phyloP scores from a whole-genome alignment of 2,797 vertebrate genomes.

The Macroramphosus scolopax region DNA sequence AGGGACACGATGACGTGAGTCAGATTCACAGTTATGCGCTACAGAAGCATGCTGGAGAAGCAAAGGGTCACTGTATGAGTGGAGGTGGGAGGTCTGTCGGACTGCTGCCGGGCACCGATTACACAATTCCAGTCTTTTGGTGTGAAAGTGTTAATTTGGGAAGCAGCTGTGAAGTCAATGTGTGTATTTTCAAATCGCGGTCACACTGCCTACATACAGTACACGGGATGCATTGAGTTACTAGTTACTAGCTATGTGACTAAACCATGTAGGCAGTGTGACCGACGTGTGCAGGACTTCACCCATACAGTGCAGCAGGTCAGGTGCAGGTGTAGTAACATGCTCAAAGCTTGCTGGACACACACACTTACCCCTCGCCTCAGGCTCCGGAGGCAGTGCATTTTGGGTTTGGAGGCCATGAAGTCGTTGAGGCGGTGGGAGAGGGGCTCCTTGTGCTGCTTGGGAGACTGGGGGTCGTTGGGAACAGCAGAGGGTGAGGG shows the following conservation, averaged over 20 bases:
- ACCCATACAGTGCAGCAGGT: conserved; percentile 59
- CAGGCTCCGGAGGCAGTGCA: conserved; percentile 99
- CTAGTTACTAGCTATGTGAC: too few relatives aligned
- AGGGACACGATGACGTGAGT: conserved; percentile 57
- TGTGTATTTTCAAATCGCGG: background rate
- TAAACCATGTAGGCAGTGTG: conserved; percentile 4
- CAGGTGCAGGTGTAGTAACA: conserved; percentile 43
- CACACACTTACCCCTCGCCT: conserved; percentile 98
- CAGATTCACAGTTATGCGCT: conserved; percentile 44
- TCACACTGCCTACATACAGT: conserved; percentile 14
- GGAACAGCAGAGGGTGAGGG: conserved; percentile 99
- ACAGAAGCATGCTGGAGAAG: conserved; percentile 59
- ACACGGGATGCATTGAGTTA: too few relatives aligned
- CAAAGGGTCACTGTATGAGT: conserved; percentile 58
- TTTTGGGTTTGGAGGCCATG: conserved; percentile 99
- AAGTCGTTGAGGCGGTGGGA: conserved; percentile 99
- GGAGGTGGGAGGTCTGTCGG: conserved; percentile 15
- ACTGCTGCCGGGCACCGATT: background rate
- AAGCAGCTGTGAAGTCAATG: too few relatives aligned
- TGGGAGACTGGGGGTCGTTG: conserved; percentile 99
- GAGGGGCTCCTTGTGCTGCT: conserved; percentile 99
- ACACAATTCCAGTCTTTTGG: too few relatives aligned
- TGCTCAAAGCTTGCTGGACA: conserved; percentile 65
- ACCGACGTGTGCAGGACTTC: conserved; percentile 16
- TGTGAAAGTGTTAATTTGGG: too few relatives aligned